These are phyloP conservation scores for Aurelia aurita DNA, from an alignment of 30 jellyfish, hydroid and myxozoan species.

Conservation along the genomic window DNA sequence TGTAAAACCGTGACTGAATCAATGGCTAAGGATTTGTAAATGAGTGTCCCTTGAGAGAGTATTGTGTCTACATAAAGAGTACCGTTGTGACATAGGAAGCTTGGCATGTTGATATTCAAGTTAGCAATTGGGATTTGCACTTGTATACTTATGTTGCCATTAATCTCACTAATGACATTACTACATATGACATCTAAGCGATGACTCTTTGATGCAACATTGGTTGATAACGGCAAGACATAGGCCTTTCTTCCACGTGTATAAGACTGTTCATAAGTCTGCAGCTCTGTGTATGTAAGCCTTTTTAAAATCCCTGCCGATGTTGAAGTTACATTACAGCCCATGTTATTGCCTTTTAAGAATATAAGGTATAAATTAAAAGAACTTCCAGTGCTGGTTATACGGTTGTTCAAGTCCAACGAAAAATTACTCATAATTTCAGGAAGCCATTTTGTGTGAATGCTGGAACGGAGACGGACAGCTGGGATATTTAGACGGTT, in stretches of 20 bases:
- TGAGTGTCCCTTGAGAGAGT: slow-evolving; percentile 19
- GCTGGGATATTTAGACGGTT: slow-evolving; percentile 13
- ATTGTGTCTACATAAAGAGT: slow-evolving; percentile 11
- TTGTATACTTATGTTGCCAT: slow-evolving; percentile 24
- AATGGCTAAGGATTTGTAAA: slow-evolving; percentile 14
- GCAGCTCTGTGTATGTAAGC: slow-evolving; percentile 19
- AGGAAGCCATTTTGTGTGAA: slow-evolving; percentile 23
- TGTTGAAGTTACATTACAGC: slow-evolving; percentile 21
- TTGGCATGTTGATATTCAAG: slow-evolving; percentile 1
- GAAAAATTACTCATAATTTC: slow-evolving; percentile 46
- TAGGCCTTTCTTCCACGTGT: slow-evolving; percentile 51
- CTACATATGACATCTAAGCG: slow-evolving; percentile 43
- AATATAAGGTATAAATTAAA: slow-evolving; percentile 16
- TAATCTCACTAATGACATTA: slow-evolving; percentile 5
- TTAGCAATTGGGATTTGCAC: slow-evolving; percentile 23
- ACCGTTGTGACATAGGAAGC: slow-evolving; percentile 11
- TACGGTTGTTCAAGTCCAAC: slow-evolving; percentile 11
- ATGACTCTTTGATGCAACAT: slow-evolving; percentile 25
- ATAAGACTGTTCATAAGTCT: slow-evolving; percentile 24
- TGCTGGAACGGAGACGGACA: not conserved
- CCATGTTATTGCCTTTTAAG: slow-evolving; percentile 45
- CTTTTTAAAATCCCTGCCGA: slow-evolving; percentile 21
- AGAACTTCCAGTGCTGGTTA: not conserved
- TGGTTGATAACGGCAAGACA: slow-evolving; percentile 8
- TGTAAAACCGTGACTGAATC: not conserved